Percentiles rank a stretch among this genome's conserved stretches.
These are phyloP conservation scores for Callocephalon fimbriatum DNA, from an alignment of 2,113 vertebrate genomes.

Conservation along the genomic window DNA sequence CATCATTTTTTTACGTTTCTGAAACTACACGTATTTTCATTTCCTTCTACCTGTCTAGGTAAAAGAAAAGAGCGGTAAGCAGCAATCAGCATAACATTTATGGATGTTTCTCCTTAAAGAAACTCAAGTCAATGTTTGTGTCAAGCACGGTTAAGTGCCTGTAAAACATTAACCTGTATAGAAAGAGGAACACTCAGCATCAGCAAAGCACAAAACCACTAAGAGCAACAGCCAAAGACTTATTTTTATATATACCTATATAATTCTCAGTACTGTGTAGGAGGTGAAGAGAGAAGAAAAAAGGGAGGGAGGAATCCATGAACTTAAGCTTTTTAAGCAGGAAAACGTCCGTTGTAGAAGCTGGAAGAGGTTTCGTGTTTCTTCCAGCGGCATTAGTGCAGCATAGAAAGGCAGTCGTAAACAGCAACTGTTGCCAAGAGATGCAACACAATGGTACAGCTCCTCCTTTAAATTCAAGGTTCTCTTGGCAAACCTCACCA, in stretches of 20 bases:
- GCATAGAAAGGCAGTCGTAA: fast-evolving
- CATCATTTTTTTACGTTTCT: not conserved
- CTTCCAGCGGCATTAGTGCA: not conserved
- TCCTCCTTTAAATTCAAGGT: not conserved
- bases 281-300: not conserved
- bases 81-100: not conserved
- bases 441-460: fast-evolving
- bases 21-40: not conserved
- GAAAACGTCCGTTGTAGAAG: not conserved
- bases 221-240: not conserved
- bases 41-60: not conserved
- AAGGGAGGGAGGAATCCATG: fast-evolving
- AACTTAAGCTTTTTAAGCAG: not conserved
- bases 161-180: constrained; percentile 12
- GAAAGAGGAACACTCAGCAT: not conserved
- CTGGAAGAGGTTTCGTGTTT: not conserved
- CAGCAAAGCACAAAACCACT: not conserved
- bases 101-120: not conserved
- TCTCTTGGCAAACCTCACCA: not conserved
- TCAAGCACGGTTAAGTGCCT: not conserved
- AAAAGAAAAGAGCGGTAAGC: not conserved
- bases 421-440: not conserved
- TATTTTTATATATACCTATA: not conserved
- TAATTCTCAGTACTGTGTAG: not conserved
- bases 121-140: not conserved